phyloP scores from a whole-genome alignment of 2,888 invertebrate species.

The Papilio demoleus region DNA sequence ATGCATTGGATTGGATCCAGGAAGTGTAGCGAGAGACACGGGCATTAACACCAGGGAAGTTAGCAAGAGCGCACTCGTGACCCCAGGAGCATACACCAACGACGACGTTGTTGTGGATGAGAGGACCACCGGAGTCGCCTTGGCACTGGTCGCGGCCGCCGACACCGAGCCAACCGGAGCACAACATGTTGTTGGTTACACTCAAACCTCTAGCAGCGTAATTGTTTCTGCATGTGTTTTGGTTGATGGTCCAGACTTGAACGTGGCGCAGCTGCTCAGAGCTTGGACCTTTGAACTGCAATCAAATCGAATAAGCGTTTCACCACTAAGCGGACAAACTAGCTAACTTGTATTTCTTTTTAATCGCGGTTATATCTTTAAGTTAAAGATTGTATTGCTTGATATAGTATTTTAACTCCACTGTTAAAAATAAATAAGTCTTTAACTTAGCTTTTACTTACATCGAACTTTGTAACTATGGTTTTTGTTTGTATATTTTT shows the following conservation, averaged over 20 bases:
- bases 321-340: no score
- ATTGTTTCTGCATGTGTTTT: constrained; percentile 46
- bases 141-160: constrained; percentile 69
- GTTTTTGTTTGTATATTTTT: no score
- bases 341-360: no score
- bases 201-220: constrained; percentile 47
- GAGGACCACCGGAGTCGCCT: constrained; percentile 67
- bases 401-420: no score
- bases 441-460: no score
- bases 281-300: constrained; percentile 57
- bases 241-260: constrained; percentile 57
- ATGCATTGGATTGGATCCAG: constrained; percentile 58
- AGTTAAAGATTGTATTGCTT: no score
- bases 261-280: constrained; percentile 53
- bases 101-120: constrained; percentile 56
- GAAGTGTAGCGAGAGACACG: constrained; percentile 55
- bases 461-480: no score
- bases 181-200: constrained; percentile 62
- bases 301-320: not conserved
- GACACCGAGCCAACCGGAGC: constrained; percentile 62
- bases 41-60: constrained; percentile 60
- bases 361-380: no score
- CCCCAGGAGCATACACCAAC: constrained; percentile 52
- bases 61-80: constrained; percentile 51
- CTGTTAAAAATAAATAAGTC: no score